Evolutionary conservation across 2,888 invertebrate genomes (phyloP), one percentile per base, ranked within the genome.

Genomic region (Gastrophysa polygoni): DNA sequence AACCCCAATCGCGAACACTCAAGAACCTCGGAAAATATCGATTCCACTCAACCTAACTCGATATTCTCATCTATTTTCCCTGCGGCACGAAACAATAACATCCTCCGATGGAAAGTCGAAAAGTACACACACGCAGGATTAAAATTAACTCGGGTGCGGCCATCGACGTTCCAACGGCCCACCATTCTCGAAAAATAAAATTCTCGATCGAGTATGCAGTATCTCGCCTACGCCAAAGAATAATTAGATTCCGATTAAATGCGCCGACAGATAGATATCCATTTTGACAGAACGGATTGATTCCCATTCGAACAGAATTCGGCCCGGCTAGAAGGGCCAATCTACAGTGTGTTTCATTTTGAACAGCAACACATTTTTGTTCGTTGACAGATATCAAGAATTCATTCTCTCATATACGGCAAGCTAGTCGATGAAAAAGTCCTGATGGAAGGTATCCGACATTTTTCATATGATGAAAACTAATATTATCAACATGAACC

Each of bases 101-200:
- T 38, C 14, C 34, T 18, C n/a, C 43, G 24, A 43, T 20, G 17
- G 49, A 54, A 55, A 49, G 55, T 58, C 50, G 17, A 50, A 63
- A 63, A 50, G 59, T 59, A 62, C 57, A 63, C 55, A 59, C 50
- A 62, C 57, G 59, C 58, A 58, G 49, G 62, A 58, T 58, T 58
- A 58, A 62, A 62, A 61, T 61, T 61, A 61, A 57, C 57, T 54
- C 54, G 48, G 29, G 29, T 20, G 17, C 10, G 34, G 16, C 17
- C 24, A 24, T 34, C 32, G 38, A 34, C 38, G 52, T 52, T 38
- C 38, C 21, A 20, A 10, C 29, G 29, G 10, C 8, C 38, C 38
- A 38, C n/a, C 38, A 38, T 14, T 38, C 38, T 14, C 38, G 38
- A 38, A 38, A 38, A 38, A 38, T n/a, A 38, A 38, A 38, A 38